These are phyloP conservation scores for Phengaris arion DNA, from an alignment of 2,888 invertebrate genomes.

Conservation along the genomic window DNA sequence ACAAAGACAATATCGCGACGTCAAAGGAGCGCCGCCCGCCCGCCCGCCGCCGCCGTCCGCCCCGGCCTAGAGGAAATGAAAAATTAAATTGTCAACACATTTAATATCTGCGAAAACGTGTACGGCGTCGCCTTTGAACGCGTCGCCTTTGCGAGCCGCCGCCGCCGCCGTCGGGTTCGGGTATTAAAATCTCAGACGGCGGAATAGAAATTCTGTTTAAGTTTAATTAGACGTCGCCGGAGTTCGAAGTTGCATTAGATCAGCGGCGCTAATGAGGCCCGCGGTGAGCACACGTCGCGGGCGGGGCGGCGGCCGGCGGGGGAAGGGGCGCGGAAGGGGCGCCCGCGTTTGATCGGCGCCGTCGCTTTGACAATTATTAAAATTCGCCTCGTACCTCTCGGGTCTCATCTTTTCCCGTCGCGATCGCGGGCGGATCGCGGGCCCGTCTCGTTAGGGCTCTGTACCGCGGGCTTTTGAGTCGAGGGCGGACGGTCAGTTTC, in stretches of 20 bases:
- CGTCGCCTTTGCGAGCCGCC: conserved; percentile 65
- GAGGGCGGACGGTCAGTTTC: conserved; percentile 69
- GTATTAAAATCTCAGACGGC: conserved; percentile 75
- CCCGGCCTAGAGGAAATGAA: conserved; percentile 75
- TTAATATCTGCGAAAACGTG: conserved; percentile 80
- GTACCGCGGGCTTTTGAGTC: conserved; percentile 68
- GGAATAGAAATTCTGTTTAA: conserved; percentile 77
- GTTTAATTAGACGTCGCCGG: conserved; percentile 74
- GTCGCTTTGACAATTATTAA: conserved; percentile 81
- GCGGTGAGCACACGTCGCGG: conserved; percentile 73
- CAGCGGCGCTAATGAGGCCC: conserved; percentile 76
- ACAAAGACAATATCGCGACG: conserved; percentile 81
- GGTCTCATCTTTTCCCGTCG: conserved; percentile 78
- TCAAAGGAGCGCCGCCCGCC: conserved; percentile 73
- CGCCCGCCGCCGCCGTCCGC: conserved; percentile 50
- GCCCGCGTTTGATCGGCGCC: conserved; percentile 73
- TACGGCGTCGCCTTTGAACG: conserved; percentile 76
- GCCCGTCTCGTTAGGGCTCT: conserved; percentile 80
- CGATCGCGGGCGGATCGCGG: conserved; percentile 79
- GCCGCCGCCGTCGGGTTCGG: conserved; percentile 69
- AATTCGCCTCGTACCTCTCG: conserved; percentile 79
- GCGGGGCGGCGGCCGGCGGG: conserved; percentile 35
- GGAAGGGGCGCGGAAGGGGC: conserved; percentile 36
- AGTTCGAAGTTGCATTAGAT: conserved; percentile 76
- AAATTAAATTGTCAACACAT: conserved; percentile 81